Conservation (phyloP, 1,140 invertebrate species). For the Cryptotermes secundus region DNA sequence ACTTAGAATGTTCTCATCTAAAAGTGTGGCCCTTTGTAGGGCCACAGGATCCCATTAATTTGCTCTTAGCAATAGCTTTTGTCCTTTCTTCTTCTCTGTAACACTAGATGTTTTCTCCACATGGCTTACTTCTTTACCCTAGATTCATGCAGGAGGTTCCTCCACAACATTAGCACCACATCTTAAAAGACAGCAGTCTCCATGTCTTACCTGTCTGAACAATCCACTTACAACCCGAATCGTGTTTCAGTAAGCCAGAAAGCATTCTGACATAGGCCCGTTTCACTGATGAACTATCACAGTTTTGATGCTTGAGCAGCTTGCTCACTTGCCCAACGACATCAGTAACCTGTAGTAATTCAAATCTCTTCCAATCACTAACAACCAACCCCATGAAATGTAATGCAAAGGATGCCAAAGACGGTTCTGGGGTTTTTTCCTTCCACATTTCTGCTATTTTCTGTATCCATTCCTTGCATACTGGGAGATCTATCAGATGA, state of each 20-base stretch:
- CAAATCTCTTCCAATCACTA: slow-evolving; percentile 27
- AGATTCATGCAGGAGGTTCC: too few relatives aligned
- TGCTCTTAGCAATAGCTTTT: too few relatives aligned
- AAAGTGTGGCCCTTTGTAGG: too few relatives aligned
- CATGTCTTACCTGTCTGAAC: slow-evolving; percentile 28
- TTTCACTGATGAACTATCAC: slow-evolving; percentile 26
- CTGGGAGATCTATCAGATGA: slow-evolving; percentile 22
- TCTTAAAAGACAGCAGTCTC: too few relatives aligned
- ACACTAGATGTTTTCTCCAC: too few relatives aligned
- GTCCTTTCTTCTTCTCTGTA: too few relatives aligned
- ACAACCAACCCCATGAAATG: slow-evolving; percentile 52
- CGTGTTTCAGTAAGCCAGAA: slow-evolving; percentile 29
- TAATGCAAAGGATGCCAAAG: slow-evolving; percentile 53
- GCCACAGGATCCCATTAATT: too few relatives aligned
- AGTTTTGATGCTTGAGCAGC: background rate
- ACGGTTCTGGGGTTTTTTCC: slow-evolving; percentile 46
- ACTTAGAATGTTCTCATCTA: too few relatives aligned
- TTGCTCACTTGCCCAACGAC: background rate
- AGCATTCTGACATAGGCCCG: slow-evolving; percentile 29
- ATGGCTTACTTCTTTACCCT: too few relatives aligned
- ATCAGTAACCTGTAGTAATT: background rate
- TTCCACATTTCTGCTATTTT: slow-evolving; percentile 49
- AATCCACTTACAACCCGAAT: slow-evolving; percentile 26
- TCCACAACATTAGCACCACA: too few relatives aligned
- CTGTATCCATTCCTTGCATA: slow-evolving; percentile 29